Conservation (phyloP, 2,888 invertebrate species). For the Spatulosminthurus flaviceps region DNA sequence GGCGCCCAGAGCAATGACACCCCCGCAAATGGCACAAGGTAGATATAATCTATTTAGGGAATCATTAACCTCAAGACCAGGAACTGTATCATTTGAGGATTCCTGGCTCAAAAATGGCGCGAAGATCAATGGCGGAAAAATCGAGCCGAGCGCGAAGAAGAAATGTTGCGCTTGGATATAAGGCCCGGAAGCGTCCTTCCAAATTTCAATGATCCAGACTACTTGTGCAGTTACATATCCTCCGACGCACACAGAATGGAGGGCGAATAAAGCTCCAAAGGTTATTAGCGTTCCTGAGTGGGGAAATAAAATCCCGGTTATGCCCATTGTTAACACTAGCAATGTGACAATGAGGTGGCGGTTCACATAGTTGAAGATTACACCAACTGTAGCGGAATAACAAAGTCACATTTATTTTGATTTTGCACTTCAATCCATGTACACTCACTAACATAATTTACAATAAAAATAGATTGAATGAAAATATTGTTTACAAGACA, state of each 20-base stretch:
- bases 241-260: slow-evolving; percentile 48
- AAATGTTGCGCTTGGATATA: slow-evolving; percentile 58
- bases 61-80: neutral
- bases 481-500: slow-evolving; percentile 25
- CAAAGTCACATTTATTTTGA: neutral
- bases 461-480: neutral
- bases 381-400: slow-evolving; percentile 39
- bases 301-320: slow-evolving; percentile 41
- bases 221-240: slow-evolving; percentile 55
- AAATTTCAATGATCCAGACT: slow-evolving; percentile 58
- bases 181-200: slow-evolving; percentile 50
- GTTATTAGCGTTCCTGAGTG: slow-evolving; percentile 30
- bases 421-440: too few relatives aligned
- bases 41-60: neutral
- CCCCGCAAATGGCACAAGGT: slow-evolving; percentile 33
- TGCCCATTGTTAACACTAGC: slow-evolving; percentile 42
- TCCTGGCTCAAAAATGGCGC: slow-evolving; percentile 46
- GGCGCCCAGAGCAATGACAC: slow-evolving; percentile 31
- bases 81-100: neutral
- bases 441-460: too few relatives aligned
- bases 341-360: slow-evolving; percentile 46
- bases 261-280: slow-evolving; percentile 45
- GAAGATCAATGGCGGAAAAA: slow-evolving; percentile 49
- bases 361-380: slow-evolving; percentile 50
- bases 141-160: slow-evolving; percentile 49